A percentile compares a stretch with the other conserved stretches of the same genome.
Evolutionary conservation across 2,113 vertebrate species (phyloP).

Genomic region (Oncorhynchus masou): DNA sequence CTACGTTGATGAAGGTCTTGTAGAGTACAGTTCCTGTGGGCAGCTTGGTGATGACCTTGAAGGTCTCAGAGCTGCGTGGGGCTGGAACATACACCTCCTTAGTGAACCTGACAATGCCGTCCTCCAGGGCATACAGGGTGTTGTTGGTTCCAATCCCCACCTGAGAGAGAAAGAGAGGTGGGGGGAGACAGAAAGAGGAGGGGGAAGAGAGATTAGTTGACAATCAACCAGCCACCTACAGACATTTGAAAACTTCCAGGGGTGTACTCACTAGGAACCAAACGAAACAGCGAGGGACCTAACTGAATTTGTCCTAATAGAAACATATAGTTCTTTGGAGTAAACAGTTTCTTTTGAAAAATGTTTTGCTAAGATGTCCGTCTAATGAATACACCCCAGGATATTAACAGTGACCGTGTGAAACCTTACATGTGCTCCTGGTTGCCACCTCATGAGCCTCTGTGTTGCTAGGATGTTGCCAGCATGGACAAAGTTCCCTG

Average conservation of each 20-base stretch:
- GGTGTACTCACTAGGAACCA: no score
- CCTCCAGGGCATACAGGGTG: conserved; percentile 87
- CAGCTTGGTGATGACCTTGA: conserved; percentile 77
- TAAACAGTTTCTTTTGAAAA: no score
- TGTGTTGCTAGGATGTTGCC: conserved; percentile 93
- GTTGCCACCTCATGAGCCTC: conserved; percentile 86
- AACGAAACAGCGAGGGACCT: no score
- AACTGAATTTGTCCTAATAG: no score
- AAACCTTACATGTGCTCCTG: conserved; percentile 86
- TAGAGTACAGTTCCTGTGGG: conserved; percentile 87
- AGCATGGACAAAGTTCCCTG: conserved; percentile 87
- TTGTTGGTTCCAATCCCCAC: conserved; percentile 91
- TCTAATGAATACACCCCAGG: no score
- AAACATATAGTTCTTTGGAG: no score
- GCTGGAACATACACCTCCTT: conserved; percentile 89
- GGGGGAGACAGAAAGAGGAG: not conserved
- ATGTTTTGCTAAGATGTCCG: no score
- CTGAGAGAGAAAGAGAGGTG: conserved; percentile 52
- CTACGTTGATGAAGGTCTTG: conserved; percentile 89
- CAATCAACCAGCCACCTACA: no score
- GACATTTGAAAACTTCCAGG: no score
- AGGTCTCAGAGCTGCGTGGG: conserved; percentile 72
- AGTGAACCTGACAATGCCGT: conserved; percentile 85
- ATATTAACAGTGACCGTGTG: not conserved
- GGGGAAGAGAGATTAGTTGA: no score